These are phyloP conservation scores for Ladona fulva DNA, from an alignment of 1,140 invertebrate species.

Conservation along the genomic window DNA sequence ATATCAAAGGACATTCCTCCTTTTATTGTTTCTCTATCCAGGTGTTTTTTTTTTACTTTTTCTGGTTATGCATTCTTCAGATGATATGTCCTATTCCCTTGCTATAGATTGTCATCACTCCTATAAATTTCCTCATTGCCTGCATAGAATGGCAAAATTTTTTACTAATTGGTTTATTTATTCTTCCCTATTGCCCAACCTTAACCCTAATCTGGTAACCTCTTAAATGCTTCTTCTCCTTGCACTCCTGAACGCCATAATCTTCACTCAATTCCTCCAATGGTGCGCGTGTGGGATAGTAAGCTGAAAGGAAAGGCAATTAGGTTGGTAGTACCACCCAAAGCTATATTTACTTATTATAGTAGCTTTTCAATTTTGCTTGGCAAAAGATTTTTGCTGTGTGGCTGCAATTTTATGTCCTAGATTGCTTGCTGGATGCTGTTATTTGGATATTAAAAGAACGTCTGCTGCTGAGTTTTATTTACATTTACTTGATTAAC, in stretches of 20 bases:
- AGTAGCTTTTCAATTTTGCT: not conserved
- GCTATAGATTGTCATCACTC: no score
- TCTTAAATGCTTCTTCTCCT: conserved; percentile 21
- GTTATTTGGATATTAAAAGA: no score
- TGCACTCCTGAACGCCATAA: conserved; percentile 27
- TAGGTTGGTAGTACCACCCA: conserved; percentile 55
- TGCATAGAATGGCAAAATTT: not conserved
- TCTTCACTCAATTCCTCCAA: conserved; percentile 42
- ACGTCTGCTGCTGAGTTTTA: no score
- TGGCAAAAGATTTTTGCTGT: not conserved
- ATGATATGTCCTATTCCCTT: no score
- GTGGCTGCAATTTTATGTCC: not conserved
- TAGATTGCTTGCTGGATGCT: not conserved
- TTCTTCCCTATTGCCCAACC: conserved; percentile 32
- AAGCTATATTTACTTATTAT: not conserved
- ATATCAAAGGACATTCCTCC: no score
- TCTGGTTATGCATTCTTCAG: no score
- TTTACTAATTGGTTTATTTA: conserved; percentile 19
- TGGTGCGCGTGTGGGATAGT: conserved; percentile 40
- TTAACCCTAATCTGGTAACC: conserved; percentile 33
- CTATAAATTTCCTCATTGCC: not conserved
- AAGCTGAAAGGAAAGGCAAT: conserved; percentile 66
- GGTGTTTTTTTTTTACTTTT: no score
- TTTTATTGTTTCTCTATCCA: no score
- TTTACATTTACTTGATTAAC: no score